Conservation (phyloP, 2,797 vertebrate species). For the Cirrhinus molitorella region DNA sequence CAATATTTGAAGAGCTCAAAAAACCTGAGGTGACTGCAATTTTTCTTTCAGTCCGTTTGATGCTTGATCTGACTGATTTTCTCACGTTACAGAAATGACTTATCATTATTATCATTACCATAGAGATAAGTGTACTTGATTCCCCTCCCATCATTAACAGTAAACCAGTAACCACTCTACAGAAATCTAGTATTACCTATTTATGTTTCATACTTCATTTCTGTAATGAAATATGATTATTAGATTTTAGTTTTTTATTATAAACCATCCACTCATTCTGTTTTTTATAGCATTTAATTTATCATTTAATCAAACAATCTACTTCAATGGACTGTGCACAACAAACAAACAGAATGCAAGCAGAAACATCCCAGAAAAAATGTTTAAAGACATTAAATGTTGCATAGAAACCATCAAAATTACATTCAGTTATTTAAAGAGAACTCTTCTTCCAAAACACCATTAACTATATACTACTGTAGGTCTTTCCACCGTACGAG, state of each 20-base stretch:
- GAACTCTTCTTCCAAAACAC: slow-evolving; percentile 2
- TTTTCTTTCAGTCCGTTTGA: background rate
- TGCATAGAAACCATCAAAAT: background rate
- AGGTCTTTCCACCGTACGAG: background rate
- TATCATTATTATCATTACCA: background rate
- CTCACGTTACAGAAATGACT: background rate
- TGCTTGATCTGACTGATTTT: background rate
- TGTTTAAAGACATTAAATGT: background rate
- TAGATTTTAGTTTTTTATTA: background rate
- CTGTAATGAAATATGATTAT: no score
- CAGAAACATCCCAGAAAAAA: background rate
- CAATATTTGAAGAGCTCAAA: background rate
- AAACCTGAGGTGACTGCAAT: background rate
- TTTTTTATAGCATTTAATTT: no score
- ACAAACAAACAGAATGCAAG: background rate
- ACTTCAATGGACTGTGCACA: no score
- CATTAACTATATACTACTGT: background rate
- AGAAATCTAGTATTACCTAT: no score
- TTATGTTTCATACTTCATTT: no score
- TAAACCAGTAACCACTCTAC: no score
- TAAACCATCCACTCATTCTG: background rate
- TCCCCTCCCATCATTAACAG: background rate
- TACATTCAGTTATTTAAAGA: background rate
- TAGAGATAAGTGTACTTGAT: background rate
- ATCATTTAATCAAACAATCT: no score